phyloP scores from a whole-genome alignment of 2,113 vertebrate genomes.

The Pyxicephalus adspersus region DNA sequence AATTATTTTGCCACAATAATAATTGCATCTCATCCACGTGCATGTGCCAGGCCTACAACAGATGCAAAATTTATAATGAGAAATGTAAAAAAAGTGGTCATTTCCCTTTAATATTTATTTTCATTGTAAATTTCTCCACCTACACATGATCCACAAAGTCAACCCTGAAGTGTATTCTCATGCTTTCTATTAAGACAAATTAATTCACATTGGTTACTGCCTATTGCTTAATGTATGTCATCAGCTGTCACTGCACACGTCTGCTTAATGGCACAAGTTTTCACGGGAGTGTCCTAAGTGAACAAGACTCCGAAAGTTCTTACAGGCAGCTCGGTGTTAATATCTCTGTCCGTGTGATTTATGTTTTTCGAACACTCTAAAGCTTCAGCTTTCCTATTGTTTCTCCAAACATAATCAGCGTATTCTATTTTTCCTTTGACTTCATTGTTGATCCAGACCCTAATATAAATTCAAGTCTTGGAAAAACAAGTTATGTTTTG shows the following conservation, averaged over 20 bases:
- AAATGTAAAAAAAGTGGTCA: too few species aligned
- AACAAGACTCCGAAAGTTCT: background rate
- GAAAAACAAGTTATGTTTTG: slow-evolving; percentile 68
- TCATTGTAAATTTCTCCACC: too few species aligned
- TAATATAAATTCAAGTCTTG: slow-evolving; percentile 62
- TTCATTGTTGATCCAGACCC: slow-evolving; percentile 62
- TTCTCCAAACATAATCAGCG: slow-evolving; percentile 31
- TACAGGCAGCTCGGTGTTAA: slow-evolving; percentile 25
- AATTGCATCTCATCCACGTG: too few species aligned
- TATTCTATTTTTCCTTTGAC: slow-evolving; percentile 58
- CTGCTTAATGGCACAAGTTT: slow-evolving; percentile 34
- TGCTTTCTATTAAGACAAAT: background rate
- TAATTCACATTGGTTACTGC: background rate
- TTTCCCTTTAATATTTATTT: too few species aligned
- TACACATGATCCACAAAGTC: too few species aligned
- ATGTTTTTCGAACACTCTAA: slow-evolving; percentile 40
- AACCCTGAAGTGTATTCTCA: background rate
- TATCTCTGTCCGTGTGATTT: slow-evolving; percentile 33
- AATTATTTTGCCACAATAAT: too few species aligned
- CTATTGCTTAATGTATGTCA: slow-evolving; percentile 45
- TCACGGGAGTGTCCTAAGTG: background rate
- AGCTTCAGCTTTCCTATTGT: slow-evolving; percentile 46
- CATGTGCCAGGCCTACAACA: too few species aligned
- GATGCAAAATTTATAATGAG: too few species aligned
- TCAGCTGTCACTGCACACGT: background rate